Conservation (phyloP, 1,140 invertebrate species). For the Argopecten irradians region DNA sequence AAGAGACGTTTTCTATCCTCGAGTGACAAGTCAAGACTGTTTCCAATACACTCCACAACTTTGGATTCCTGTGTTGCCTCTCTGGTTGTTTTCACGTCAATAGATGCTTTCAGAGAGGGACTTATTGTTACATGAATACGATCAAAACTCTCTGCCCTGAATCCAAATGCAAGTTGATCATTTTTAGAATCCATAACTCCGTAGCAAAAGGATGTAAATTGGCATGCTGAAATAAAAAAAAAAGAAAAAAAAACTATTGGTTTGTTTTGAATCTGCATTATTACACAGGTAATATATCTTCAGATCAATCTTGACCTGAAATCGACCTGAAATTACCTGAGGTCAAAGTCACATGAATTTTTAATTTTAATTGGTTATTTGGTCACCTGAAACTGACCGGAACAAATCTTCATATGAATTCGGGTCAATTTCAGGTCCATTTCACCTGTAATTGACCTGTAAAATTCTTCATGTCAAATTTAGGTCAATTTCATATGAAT, state of each 20-base stretch:
- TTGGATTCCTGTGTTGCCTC: not conserved
- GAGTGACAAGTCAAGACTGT: not conserved
- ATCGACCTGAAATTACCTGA: no score
- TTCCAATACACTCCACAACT: not conserved
- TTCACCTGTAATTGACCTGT: no score
- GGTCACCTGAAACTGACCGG: no score
- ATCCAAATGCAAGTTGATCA: not conserved
- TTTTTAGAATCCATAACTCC: not conserved
- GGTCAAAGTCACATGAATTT: no score
- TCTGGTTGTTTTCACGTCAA: not conserved
- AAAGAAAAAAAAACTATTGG: not conserved
- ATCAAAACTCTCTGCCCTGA: not conserved
- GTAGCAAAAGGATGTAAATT: not conserved
- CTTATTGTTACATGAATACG: not conserved
- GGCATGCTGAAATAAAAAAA: not conserved
- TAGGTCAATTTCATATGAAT: no score
- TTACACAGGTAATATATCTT: no score
- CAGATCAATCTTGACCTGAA: no score
- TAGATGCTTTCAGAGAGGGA: not conserved
- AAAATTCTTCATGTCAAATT: no score
- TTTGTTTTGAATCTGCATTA: no score
- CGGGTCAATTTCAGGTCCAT: no score
- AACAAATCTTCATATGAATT: no score
- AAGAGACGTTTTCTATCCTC: not conserved
- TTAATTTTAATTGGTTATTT: no score